These are phyloP conservation scores for Gallinago paraguaiae DNA, from an alignment of 2,113 vertebrate species.

Conservation along the genomic window DNA sequence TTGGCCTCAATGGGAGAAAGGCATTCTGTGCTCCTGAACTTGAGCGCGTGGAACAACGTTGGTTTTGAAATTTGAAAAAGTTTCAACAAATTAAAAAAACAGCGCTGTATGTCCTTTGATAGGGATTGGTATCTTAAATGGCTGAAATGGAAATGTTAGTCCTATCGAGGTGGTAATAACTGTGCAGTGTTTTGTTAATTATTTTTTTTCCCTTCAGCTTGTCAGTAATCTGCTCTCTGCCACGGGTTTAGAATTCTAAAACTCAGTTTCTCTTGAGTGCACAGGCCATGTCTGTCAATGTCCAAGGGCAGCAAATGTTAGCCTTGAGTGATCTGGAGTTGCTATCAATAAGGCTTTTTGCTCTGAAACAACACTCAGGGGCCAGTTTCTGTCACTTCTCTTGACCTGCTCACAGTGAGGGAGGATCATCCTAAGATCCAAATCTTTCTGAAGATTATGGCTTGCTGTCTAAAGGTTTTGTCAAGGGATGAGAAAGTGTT, in stretches of 20 bases:
- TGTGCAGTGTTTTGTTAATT: background rate
- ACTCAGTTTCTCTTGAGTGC: background rate
- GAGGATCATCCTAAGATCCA: background rate
- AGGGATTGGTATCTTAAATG: background rate
- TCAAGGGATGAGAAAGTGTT: background rate
- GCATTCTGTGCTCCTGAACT: background rate
- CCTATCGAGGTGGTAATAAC: background rate
- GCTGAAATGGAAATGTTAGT: background rate
- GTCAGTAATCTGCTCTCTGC: background rate
- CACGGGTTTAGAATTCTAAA: background rate
- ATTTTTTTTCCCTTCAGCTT: background rate
- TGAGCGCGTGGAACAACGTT: background rate
- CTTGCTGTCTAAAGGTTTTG: background rate
- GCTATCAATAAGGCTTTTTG: background rate
- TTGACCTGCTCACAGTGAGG: background rate
- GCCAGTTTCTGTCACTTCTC: background rate
- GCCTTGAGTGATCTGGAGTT: background rate
- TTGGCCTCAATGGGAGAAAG: background rate
- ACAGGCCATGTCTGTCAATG: background rate
- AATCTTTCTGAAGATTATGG: background rate
- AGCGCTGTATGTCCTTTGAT: background rate
- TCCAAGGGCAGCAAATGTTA: background rate
- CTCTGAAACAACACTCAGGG: background rate
- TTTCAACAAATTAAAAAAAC: background rate
- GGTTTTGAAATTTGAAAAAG: background rate